A percentile compares a stretch with the other conserved stretches of the same genome.
phyloP scores from a whole-genome alignment of 2,888 invertebrate species.

The Nomada flava region DNA sequence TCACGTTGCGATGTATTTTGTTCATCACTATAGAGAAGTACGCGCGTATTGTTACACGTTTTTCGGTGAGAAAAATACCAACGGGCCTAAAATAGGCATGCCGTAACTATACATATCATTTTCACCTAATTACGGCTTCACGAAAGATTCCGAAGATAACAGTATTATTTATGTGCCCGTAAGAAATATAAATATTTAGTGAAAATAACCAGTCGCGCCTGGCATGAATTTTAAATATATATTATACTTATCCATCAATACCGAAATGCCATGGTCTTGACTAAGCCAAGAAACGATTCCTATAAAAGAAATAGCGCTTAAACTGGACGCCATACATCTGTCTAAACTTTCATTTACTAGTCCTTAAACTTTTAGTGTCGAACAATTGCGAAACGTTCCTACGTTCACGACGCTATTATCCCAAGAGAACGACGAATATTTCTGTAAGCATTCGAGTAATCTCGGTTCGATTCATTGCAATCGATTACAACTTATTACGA shows the following conservation, averaged over 20 bases:
- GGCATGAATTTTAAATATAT: slow-evolving; percentile 6
- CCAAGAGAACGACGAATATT: slow-evolving; percentile 3
- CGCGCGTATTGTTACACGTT: too few relatives aligned
- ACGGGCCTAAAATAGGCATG: too few relatives aligned
- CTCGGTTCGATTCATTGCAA: not conserved
- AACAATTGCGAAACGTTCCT: not conserved
- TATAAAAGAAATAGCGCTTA: not conserved
- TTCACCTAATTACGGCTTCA: too few relatives aligned
- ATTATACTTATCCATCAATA: slow-evolving; percentile 17
- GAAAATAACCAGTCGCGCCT: not conserved
- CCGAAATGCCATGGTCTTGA: not conserved
- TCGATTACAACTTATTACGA: not conserved
- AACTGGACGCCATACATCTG: not conserved
- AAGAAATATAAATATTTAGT: too few relatives aligned
- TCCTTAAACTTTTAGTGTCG: too few relatives aligned
- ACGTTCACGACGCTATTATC: slow-evolving; percentile 17
- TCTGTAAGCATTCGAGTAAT: not conserved
- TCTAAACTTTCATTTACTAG: not conserved
- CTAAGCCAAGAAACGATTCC: not conserved
- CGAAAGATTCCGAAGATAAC: too few relatives aligned
- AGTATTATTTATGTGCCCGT: too few relatives aligned
- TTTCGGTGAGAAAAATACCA: too few relatives aligned
- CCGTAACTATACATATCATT: too few relatives aligned
- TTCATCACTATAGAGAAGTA: too few relatives aligned
- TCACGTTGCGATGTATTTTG: too few relatives aligned